Conservation (phyloP, 2,888 invertebrate genomes). For the Metellina segmentata region DNA sequence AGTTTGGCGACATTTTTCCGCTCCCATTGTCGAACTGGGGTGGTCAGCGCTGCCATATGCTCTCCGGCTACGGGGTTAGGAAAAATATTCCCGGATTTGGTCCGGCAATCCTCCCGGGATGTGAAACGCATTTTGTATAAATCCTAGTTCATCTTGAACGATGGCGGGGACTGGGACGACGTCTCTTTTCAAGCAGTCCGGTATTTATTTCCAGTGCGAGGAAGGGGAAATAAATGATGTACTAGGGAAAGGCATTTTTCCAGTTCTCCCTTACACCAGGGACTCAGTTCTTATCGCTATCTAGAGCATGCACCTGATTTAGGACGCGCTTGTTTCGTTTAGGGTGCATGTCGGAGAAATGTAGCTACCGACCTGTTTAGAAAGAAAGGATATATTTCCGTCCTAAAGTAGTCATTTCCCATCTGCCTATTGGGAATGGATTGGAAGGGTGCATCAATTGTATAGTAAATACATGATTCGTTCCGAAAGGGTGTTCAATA, state of each 20-base stretch:
- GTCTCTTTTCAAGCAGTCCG: slow-evolving; percentile 6
- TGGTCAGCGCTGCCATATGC: slow-evolving; percentile 21
- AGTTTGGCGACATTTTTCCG: not conserved
- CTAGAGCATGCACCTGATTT: not conserved
- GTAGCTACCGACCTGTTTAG: not conserved
- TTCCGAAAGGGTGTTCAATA: too few species aligned
- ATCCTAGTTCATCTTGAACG: slow-evolving; percentile 41
- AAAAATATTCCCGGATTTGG: slow-evolving; percentile 1
- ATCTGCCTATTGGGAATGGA: too few species aligned
- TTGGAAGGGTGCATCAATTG: too few species aligned
- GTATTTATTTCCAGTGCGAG: slow-evolving; percentile 32
- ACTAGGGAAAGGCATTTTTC: not conserved
- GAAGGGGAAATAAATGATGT: slow-evolving; percentile 41
- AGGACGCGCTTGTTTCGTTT: not conserved
- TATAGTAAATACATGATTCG: too few species aligned
- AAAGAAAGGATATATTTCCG: not conserved
- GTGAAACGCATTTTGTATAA: slow-evolving; percentile 51
- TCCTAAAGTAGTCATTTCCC: too few species aligned
- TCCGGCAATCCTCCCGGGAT: slow-evolving; percentile 20
- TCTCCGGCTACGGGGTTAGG: not conserved
- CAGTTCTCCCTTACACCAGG: not conserved
- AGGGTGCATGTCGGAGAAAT: not conserved
- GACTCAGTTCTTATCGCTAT: not conserved
- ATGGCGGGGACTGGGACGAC: not conserved
- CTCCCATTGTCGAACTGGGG: not conserved